Evolutionary conservation across 2,888 invertebrate genomes (phyloP), one percentile per base, ranked within the genome.

Genomic region (Erpobdella octoculata): DNA sequence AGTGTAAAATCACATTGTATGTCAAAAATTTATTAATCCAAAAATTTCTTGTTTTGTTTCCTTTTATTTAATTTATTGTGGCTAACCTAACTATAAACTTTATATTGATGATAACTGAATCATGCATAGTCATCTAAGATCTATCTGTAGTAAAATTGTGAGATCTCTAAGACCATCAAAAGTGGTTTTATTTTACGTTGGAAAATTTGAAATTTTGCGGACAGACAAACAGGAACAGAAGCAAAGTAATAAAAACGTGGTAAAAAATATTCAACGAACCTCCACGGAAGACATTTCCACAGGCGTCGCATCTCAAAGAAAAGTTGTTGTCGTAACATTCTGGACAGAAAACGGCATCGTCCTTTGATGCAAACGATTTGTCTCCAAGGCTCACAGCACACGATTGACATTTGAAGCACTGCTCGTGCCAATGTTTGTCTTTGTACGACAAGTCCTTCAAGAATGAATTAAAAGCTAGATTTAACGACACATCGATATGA

Each of bases 321-420:
- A 98, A 99, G 86, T 95, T 93, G 79, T 95, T 91, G 84, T 99
- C 98, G 84, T 98, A 97, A 86, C 98, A 99, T 85, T 93, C 93
- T 79, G 96, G 94, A 86, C 98, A 98, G 87, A 93, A 97, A 86
- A 97, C 95, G 87, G 94, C 92, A 85, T 99, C 97, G 79, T 93
- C 91, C 87, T 97, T 97, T 83, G 94, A 93, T 81, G 97, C 98
- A 85, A 98, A 98, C 85, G 97, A 97, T 88, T 96, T 95, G 88
- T 98, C 97, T 77, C 98, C 97, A 84, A 98, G 88, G 75, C 95
- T 94, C 80, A 93, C 90, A 83, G 93, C 90, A 87, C 98, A 98
- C 86, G 93, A 94, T 85, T 90, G 91, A 88, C 98, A 98, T 81
- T 96, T 89, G 90, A 99, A 98, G 37, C 71, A 71, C 33, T 41